Conservation (phyloP, 2,888 invertebrate species). For the Opisthograptis luteolata region DNA sequence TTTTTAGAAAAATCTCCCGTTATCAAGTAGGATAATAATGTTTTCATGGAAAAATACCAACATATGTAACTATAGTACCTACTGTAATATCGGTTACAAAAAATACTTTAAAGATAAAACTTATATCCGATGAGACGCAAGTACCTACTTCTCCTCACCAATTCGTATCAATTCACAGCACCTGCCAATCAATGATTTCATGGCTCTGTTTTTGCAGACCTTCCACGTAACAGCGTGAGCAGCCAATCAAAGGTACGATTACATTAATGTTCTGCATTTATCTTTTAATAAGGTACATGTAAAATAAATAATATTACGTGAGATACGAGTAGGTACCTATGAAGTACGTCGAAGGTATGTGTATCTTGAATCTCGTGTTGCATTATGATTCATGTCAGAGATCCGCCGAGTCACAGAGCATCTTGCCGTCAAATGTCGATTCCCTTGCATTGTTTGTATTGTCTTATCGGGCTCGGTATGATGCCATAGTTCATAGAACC, state of each 20-base stretch:
- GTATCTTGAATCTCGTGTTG: constrained; percentile 64
- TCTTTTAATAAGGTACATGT: constrained; percentile 33
- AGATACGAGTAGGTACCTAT: constrained; percentile 23
- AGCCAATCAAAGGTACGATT: constrained; percentile 26
- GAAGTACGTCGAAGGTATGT: constrained; percentile 34
- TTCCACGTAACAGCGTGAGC: constrained; percentile 26
- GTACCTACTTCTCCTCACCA: neutral
- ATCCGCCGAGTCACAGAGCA: constrained; percentile 63
- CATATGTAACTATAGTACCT: too few species aligned
- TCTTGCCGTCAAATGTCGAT: constrained; percentile 65
- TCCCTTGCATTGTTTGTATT: constrained; percentile 75
- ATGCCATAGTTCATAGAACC: constrained; percentile 76
- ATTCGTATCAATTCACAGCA: constrained; percentile 11
- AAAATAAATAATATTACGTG: constrained; percentile 31
- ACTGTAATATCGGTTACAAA: too few species aligned
- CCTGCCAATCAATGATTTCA: constrained; percentile 38
- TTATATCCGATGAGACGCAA: too few species aligned
- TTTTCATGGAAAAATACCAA: too few species aligned
- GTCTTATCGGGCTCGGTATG: constrained; percentile 61
- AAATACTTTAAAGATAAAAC: too few species aligned
- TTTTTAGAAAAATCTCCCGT: too few species aligned
- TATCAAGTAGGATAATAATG: too few species aligned
- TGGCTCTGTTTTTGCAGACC: constrained; percentile 33
- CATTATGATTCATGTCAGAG: constrained; percentile 68
- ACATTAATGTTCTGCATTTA: constrained; percentile 29